Base-by-base conservation (phyloP, 2,888 invertebrate genomes). In the Achlya flavicornis region DNA sequence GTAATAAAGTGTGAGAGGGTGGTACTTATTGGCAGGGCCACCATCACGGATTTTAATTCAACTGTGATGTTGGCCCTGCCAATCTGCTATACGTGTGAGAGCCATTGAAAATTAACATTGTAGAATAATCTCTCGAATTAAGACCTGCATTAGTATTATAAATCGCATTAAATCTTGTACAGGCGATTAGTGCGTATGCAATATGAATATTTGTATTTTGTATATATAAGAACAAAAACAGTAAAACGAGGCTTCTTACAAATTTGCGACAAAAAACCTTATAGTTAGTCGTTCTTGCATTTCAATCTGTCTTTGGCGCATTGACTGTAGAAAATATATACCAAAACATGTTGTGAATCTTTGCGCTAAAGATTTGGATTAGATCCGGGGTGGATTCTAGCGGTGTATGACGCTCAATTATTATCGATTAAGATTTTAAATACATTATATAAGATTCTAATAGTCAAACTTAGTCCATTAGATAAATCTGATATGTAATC, bases 351-450 rank as follows among this genome's bases (percentile, higher is more conserved):
- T n/a, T 7, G 8, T 41, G 46, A 14, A 46, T 14, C 11, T 46
- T 46, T 19, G 48, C 8, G 48, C 48, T 53, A 19, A 53, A 53
- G 10, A 53, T 7, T 19, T 1, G 14, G 10, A 8, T 53, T 16
- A 8, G 48, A 4, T 19, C 48, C 8, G 2, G 19, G 3, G 48
- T 8, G 16, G 19, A 16, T 16, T 53, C 8, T 53, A 53, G 48
- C 48, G 19, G 48, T 48, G 12, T 77, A 80, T 86, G 80, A 84
- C 79, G 91, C 91, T 91, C 91, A 91, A 91, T 90, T 91, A 90
- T 82, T 90, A 89, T 81, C 64, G 58, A 61, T 72, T 77, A 80
- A 73, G 71, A 68, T 62, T 70, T 48, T 61, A 46, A 41, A n/a
- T n/a, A n/a, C n/a, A 41, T 72, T 65, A 66, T 80, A 84, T 82